Percentiles rank a stretch among this genome's conserved stretches.
phyloP scores from a whole-genome alignment of 2,888 invertebrate species.

The Drosophila tanythrix region DNA sequence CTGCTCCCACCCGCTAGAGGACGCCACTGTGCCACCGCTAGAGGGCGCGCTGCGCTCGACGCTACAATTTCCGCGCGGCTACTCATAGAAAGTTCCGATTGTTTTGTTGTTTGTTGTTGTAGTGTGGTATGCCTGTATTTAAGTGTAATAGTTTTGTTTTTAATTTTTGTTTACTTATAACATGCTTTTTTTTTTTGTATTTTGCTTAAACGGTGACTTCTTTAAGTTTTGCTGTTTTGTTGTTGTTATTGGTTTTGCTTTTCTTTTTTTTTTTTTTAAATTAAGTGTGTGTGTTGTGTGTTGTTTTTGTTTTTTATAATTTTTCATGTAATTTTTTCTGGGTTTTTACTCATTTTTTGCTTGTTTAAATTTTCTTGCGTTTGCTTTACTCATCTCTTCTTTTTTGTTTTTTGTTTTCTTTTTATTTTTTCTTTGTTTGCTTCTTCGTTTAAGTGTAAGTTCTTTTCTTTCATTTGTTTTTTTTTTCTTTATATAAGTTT shows the following conservation, averaged over 20 bases:
- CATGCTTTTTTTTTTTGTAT: constrained; percentile 58
- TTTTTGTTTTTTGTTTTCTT: constrained; percentile 19
- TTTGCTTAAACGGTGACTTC: constrained; percentile 80
- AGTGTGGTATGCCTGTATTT: constrained; percentile 59
- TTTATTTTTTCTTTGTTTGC: constrained; percentile 35
- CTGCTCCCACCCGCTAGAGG: constrained; percentile 38
- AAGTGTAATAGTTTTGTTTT: constrained; percentile 70
- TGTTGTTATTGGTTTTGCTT: constrained; percentile 62
- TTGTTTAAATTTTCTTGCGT: constrained; percentile 73
- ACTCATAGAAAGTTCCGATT: constrained; percentile 23
- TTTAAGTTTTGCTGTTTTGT: constrained; percentile 77
- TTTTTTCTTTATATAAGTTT: constrained; percentile 70
- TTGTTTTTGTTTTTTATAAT: constrained; percentile 52
- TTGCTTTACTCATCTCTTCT: constrained; percentile 34
- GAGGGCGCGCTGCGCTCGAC: constrained; percentile 30
- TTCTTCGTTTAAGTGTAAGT: constrained; percentile 66
- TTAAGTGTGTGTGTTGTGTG: constrained; percentile 57
- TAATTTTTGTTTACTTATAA: constrained; percentile 50
- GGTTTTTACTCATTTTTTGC: constrained; percentile 59
- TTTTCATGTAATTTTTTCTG: constrained; percentile 66
- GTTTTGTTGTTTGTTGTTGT: constrained; percentile 33
- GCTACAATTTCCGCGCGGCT: constrained; percentile 24
- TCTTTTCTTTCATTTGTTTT: constrained; percentile 36
- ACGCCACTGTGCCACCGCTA: background rate
- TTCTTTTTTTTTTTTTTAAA: constrained; percentile 69